These are phyloP conservation scores for Hemicrepidius hirtus DNA, from an alignment of 2,888 invertebrate species.

Conservation along the genomic window DNA sequence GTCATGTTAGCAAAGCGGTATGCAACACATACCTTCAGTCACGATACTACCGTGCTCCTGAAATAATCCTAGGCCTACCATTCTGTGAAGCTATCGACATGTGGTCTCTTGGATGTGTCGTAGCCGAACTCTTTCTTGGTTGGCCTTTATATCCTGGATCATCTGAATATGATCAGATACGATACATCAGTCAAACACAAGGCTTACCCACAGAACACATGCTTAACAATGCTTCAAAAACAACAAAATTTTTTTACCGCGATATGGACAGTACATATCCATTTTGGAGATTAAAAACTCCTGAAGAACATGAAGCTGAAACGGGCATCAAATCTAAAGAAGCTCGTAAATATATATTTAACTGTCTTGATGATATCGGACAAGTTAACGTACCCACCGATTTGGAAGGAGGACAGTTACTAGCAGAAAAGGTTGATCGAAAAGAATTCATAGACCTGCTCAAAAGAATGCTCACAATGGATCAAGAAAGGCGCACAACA, in stretches of 20 bases:
- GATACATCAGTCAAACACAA: constrained; percentile 86
- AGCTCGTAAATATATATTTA: constrained; percentile 99
- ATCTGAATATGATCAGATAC: constrained; percentile 98
- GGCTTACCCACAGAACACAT: constrained; percentile 98
- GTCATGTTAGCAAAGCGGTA: constrained; percentile 99
- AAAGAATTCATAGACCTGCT: constrained; percentile 98
- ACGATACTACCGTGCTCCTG: constrained; percentile 97
- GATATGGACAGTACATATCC: constrained; percentile 95
- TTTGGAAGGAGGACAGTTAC: constrained; percentile 95
- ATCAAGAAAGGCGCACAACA: constrained; percentile 96
- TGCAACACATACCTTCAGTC: constrained; percentile 99
- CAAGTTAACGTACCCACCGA: constrained; percentile 98
- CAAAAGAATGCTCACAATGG: constrained; percentile 98
- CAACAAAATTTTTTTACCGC: constrained; percentile 97
- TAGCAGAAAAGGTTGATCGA: constrained; percentile 98
- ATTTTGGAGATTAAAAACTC: constrained; percentile 92
- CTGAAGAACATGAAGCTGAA: constrained; percentile 98
- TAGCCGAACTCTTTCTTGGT: constrained; percentile 98
- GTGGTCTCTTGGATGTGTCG: constrained; percentile 99
- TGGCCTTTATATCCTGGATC: constrained; percentile 99
- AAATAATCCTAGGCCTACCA: constrained; percentile 97
- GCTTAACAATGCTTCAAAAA: constrained; percentile 97
- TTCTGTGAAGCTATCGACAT: constrained; percentile 99
- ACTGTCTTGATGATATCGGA: constrained; percentile 98
- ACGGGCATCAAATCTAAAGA: constrained; percentile 99